Conservation (phyloP, 2,888 invertebrate genomes). For the Lapara coniferarum region DNA sequence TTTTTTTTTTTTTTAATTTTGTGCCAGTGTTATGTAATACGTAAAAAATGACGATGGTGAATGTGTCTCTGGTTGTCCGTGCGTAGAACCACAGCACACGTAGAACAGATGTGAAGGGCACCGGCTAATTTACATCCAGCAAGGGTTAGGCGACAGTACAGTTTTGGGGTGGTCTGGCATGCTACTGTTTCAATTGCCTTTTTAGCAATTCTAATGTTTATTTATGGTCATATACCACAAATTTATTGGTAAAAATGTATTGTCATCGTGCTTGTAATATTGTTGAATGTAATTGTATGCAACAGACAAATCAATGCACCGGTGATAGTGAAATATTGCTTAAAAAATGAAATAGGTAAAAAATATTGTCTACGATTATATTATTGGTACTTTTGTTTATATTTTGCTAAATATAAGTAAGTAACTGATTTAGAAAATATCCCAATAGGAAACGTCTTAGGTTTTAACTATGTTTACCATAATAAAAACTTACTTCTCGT, state of each 20-base stretch:
- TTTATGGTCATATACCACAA: conserved; percentile 22
- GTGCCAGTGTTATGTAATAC: too few relatives aligned
- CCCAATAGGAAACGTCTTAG: too few relatives aligned
- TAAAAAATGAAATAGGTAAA: too few relatives aligned
- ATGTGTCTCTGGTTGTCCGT: conserved; percentile 40
- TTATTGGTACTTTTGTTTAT: too few relatives aligned
- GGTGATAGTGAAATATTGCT: too few relatives aligned
- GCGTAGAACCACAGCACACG: conserved; percentile 43
- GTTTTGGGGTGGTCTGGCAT: conserved; percentile 4
- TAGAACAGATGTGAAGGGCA: conserved; percentile 58
- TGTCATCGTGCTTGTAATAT: conserved; percentile 10
- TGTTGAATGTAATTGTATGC: background rate
- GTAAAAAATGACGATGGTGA: background rate
- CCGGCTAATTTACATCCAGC: conserved; percentile 64
- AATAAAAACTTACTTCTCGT: background rate
- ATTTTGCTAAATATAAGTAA: too few relatives aligned
- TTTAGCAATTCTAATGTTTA: conserved; percentile 20
- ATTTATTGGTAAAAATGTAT: conserved; percentile 19
- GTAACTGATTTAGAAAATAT: too few relatives aligned
- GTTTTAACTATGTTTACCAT: background rate
- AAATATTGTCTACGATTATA: too few relatives aligned
- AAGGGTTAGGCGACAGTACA: conserved; percentile 44
- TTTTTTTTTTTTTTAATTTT: too few relatives aligned
- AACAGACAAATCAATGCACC: too few relatives aligned
- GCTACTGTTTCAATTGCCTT: conserved; percentile 9